Evolutionary conservation across 1,140 invertebrate species (phyloP).

Genomic region (Cataglyphis hispanica): DNA sequence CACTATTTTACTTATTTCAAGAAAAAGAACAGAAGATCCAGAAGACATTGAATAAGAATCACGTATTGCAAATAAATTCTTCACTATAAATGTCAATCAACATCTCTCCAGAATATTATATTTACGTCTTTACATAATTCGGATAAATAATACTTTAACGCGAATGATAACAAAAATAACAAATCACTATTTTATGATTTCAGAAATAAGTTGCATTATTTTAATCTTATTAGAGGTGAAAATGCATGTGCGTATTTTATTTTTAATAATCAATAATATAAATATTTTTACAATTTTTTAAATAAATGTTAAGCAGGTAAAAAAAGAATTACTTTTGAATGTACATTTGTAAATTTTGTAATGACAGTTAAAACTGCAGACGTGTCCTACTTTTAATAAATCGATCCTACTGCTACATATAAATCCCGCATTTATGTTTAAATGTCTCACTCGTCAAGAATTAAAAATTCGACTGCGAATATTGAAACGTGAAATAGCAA

Average conservation of each 20-base stretch:
- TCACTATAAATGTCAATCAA: not conserved
- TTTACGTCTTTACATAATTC: not conserved
- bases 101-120: not conserved
- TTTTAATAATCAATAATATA: too few relatives aligned
- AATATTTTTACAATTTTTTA: not conserved
- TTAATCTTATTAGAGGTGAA: not conserved
- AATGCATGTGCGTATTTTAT: too few relatives aligned
- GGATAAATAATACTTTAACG: not conserved
- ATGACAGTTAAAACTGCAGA: not conserved
- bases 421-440: not conserved
- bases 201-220: not conserved
- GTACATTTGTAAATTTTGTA: not conserved
- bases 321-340: not conserved
- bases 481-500: conserved; percentile 10
- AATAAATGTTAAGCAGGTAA: not conserved
- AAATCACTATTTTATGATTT: not conserved
- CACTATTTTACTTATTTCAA: too few relatives aligned
- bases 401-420: not conserved
- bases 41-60: not conserved
- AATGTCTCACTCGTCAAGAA: not conserved
- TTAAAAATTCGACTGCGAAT: not conserved
- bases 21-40: not conserved
- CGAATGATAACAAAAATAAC: not conserved
- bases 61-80: not conserved
- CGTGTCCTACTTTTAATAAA: not conserved